Evolutionary conservation across 1,140 invertebrate species (phyloP).

Genomic region (Caerostris extrusa): DNA sequence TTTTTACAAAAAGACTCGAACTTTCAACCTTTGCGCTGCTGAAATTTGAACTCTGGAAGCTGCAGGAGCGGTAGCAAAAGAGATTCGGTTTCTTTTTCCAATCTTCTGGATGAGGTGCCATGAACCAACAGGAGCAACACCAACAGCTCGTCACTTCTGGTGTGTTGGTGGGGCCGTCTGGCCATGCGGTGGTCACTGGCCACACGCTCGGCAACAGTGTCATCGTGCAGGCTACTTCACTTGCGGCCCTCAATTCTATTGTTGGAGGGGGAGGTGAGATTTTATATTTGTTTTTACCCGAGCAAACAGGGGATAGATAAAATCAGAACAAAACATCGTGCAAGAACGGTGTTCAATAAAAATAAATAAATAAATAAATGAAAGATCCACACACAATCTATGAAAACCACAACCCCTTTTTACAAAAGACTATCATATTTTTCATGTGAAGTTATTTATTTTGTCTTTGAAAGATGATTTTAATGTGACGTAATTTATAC

Average conservation of each 20-base stretch:
- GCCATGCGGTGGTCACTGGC: conserved; percentile 49
- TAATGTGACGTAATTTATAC: no score
- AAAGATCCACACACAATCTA: neutral
- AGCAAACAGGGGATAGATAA: neutral
- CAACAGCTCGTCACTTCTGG: conserved; percentile 52
- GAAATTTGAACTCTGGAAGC: conserved; percentile 60
- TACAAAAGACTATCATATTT: neutral
- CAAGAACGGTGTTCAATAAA: neutral
- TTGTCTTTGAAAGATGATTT: neutral
- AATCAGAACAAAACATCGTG: neutral
- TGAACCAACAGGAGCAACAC: conserved; percentile 64
- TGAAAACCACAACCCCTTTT: neutral
- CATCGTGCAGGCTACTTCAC: conserved; percentile 60
- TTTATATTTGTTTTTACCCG: conserved; percentile 27
- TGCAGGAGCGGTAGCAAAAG: neutral
- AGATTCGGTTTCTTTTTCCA: conserved; percentile 37
- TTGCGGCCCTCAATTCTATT: conserved; percentile 62
- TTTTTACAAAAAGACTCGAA: conserved; percentile 20
- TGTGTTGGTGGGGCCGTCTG: conserved; percentile 48
- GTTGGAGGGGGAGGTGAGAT: conserved; percentile 65
- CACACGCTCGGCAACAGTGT: conserved; percentile 58
- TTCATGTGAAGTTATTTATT: neutral
- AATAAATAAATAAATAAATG: neutral
- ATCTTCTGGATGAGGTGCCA: conserved; percentile 42
- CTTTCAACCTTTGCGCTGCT: conserved; percentile 53